phyloP scores from a whole-genome alignment of 2,888 invertebrate genomes.

The Ophion slaviceki region DNA sequence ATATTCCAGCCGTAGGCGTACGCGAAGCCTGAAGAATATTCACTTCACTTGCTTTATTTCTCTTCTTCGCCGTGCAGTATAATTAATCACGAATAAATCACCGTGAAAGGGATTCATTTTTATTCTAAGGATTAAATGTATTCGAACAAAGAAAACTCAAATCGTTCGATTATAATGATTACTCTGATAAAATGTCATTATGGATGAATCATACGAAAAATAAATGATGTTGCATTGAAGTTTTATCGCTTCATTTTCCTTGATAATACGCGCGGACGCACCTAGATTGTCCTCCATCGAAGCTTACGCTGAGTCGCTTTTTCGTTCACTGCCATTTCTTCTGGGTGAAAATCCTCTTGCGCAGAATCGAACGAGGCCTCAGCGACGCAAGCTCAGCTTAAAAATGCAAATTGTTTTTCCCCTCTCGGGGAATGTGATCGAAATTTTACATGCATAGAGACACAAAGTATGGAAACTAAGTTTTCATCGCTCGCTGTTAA shows the following conservation, averaged over 20 bases:
- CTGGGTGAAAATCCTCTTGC: not conserved
- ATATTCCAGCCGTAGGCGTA: too few species aligned
- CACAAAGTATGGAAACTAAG: not conserved
- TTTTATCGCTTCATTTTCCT: not conserved
- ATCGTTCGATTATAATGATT: too few species aligned
- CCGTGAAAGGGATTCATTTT: too few species aligned
- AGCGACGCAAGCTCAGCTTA: constrained; percentile 39
- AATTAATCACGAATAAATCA: too few species aligned
- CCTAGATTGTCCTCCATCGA: constrained; percentile 49
- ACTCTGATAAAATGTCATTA: too few species aligned
- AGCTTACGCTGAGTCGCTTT: constrained; percentile 12
- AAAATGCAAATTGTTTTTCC: constrained; percentile 46
- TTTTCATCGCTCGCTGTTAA: not conserved
- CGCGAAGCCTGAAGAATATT: too few species aligned
- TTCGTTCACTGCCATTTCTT: constrained; percentile 8
- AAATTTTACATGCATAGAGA: constrained; percentile 14
- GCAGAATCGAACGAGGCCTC: constrained; percentile 19
- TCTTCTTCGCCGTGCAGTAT: not conserved
- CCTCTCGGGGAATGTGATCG: not conserved
- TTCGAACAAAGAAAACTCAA: too few species aligned
- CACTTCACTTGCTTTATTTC: too few species aligned
- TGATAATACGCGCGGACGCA: not conserved
- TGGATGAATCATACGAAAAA: too few species aligned
- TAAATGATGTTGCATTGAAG: too few species aligned
- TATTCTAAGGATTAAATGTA: too few species aligned